phyloP scores from a whole-genome alignment of 2,113 vertebrate genomes.

The Phyllostomus hastatus region DNA sequence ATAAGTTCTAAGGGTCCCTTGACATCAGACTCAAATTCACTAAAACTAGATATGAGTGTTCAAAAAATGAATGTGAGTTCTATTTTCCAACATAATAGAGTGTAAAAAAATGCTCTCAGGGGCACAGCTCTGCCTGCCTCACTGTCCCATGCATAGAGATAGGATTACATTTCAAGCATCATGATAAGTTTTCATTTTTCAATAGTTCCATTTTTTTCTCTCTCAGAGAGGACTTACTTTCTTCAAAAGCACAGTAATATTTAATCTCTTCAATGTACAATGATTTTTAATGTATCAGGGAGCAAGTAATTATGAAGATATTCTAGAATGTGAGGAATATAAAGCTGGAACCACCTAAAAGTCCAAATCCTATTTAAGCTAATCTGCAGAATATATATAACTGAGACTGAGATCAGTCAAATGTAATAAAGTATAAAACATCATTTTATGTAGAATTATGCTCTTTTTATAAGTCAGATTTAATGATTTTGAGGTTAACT shows the following conservation, averaged over 20 bases:
- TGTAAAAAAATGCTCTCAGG: not conserved
- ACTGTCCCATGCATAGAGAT: not conserved
- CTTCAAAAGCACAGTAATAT: conserved; percentile 43
- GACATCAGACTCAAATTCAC: not conserved
- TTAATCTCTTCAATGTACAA: conserved; percentile 59
- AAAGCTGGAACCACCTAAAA: conserved; percentile 61
- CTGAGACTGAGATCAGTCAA: conserved; percentile 59
- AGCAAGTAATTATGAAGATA: conserved; percentile 64
- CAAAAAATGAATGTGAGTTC: not conserved
- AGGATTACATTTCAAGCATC: conserved; percentile 8
- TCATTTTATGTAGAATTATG: conserved; percentile 63
- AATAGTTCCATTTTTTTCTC: conserved; percentile 15
- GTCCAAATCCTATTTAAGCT: conserved; percentile 60
- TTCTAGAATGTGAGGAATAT: conserved; percentile 46
- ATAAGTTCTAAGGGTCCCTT: not conserved
- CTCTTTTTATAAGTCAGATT: conserved; percentile 52
- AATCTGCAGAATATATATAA: conserved; percentile 59
- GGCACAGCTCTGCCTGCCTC: not conserved
- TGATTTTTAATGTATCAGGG: conserved; percentile 69
- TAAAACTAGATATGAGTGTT: not conserved
- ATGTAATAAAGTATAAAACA: conserved; percentile 67
- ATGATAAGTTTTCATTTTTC: conserved; percentile 39
- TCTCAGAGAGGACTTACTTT: conserved; percentile 55
- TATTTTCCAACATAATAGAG: not conserved
- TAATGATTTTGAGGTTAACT: conserved; percentile 64